Evolutionary conservation across 2,888 invertebrate species (phyloP).

Genomic region (Hemicrepidius hirtus): DNA sequence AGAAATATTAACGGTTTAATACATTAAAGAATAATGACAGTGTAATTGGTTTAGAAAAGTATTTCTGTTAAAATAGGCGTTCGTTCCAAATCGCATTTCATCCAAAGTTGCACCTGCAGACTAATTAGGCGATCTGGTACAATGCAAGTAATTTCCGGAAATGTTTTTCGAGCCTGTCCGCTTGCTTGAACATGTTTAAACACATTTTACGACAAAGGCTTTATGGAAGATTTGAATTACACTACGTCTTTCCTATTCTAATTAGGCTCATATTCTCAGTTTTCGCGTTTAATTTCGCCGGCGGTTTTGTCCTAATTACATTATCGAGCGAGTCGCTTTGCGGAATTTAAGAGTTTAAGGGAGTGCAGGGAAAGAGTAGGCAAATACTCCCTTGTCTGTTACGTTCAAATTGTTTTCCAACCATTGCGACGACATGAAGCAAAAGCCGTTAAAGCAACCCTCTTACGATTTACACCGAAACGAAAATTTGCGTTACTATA

Average conservation of each 20-base stretch:
- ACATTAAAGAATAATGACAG: background rate
- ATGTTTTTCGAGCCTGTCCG: slow-evolving; percentile 46
- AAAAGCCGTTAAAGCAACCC: slow-evolving; percentile 26
- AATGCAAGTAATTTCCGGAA: slow-evolving; percentile 50
- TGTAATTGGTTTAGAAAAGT: slow-evolving; percentile 22
- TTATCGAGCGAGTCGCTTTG: slow-evolving; percentile 71
- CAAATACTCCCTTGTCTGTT: slow-evolving; percentile 48
- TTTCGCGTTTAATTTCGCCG: slow-evolving; percentile 77
- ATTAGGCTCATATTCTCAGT: slow-evolving; percentile 78
- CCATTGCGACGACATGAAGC: slow-evolving; percentile 35
- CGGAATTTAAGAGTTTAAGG: slow-evolving; percentile 54
- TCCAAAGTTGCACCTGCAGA: slow-evolving; percentile 46
- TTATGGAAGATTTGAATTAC: slow-evolving; percentile 59
- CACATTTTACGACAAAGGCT: slow-evolving; percentile 57
- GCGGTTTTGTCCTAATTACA: slow-evolving; percentile 74
- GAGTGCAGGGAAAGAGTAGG: slow-evolving; percentile 40
- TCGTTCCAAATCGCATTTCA: slow-evolving; percentile 35
- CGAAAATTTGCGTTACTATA: slow-evolving; percentile 8
- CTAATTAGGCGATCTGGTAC: slow-evolving; percentile 41
- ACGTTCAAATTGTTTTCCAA: slow-evolving; percentile 47
- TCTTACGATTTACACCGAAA: slow-evolving; percentile 8
- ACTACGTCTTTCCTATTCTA: slow-evolving; percentile 71
- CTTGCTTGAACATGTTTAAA: slow-evolving; percentile 53
- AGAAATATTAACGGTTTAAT: slow-evolving; percentile 2
- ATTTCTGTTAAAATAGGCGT: slow-evolving; percentile 18